Conservation (phyloP, 2,888 invertebrate genomes). For the Erannis defoliaria region DNA sequence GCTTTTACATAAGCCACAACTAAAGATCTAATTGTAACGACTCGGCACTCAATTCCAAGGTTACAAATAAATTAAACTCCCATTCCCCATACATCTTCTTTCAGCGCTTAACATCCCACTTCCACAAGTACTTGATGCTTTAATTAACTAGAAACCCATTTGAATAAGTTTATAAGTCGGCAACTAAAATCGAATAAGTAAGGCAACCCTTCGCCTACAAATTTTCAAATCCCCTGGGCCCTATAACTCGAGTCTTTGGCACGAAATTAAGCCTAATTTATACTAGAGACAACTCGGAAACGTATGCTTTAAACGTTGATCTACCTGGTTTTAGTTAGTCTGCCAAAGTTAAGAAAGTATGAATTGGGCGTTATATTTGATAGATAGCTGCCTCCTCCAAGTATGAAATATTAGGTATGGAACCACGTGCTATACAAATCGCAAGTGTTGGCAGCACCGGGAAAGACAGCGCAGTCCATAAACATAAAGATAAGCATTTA, state of each 20-base stretch:
- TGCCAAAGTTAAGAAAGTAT: not conserved
- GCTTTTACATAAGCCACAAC: too few relatives aligned
- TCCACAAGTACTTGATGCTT: slow-evolving; percentile 25
- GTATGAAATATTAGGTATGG: too few relatives aligned
- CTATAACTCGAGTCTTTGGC: slow-evolving; percentile 65
- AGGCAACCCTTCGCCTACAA: slow-evolving; percentile 60
- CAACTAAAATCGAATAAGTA: slow-evolving; percentile 64
- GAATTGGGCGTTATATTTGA: too few relatives aligned
- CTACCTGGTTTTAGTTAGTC: not conserved
- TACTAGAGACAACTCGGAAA: slow-evolving; percentile 4
- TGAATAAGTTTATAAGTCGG: slow-evolving; percentile 50
- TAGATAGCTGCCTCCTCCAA: too few relatives aligned
- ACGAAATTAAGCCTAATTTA: slow-evolving; percentile 51
- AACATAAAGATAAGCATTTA: too few relatives aligned
- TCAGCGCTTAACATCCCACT: slow-evolving; percentile 14
- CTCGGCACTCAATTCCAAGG: not conserved
- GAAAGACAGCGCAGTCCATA: too few relatives aligned
- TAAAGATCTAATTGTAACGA: not conserved
- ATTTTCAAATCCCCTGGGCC: slow-evolving; percentile 66
- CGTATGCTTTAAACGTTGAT: not conserved
- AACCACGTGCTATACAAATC: too few relatives aligned
- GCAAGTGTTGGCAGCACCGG: too few relatives aligned
- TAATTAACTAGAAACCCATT: slow-evolving; percentile 46
- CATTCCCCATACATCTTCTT: slow-evolving; percentile 10
- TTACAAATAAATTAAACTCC: slow-evolving; percentile 7